Conservation (phyloP, 2,113 vertebrate species). For the Baryphthengus martii region DNA sequence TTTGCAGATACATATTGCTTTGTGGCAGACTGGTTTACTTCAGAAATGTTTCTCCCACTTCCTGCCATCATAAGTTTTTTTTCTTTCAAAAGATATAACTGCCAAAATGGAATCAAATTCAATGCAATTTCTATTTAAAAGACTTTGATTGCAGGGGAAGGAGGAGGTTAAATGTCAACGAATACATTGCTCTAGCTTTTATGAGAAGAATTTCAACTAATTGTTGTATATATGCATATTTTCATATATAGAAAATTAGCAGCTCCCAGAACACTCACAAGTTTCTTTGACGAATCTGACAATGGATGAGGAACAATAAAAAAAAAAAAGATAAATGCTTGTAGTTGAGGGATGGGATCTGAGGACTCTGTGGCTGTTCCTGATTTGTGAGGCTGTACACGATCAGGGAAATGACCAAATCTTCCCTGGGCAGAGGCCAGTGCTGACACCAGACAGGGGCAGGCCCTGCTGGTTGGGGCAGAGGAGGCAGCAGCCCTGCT, state of each 20-base stretch:
- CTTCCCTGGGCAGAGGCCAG: not conserved
- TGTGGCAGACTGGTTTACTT: conserved; percentile 8
- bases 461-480: not conserved
- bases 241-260: not conserved
- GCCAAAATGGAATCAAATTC: conserved; percentile 29
- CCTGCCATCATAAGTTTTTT: not conserved
- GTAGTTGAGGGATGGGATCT: not conserved
- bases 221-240: conserved; percentile 21
- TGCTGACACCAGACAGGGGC: not conserved
- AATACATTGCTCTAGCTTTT: conserved; percentile 11
- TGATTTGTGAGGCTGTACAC: not conserved
- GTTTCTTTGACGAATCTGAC: not conserved
- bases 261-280: not conserved
- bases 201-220: conserved; percentile 42
- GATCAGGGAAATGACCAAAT: not conserved
- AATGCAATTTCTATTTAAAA: conserved; percentile 34
- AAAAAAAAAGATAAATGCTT: not conserved
- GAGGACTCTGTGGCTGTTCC: not conserved
- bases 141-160: conserved; percentile 29
- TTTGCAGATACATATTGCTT: conserved; percentile 4
- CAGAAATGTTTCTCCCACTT: not conserved
- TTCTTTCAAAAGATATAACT: not conserved
- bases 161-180: conserved; percentile 54
- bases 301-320: not conserved
- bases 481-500: not conserved